A percentile compares a stretch with the other conserved stretches of the same genome.
Conservation (phyloP, 2,888 invertebrate species). For the Drosophila paramelanica region DNA sequence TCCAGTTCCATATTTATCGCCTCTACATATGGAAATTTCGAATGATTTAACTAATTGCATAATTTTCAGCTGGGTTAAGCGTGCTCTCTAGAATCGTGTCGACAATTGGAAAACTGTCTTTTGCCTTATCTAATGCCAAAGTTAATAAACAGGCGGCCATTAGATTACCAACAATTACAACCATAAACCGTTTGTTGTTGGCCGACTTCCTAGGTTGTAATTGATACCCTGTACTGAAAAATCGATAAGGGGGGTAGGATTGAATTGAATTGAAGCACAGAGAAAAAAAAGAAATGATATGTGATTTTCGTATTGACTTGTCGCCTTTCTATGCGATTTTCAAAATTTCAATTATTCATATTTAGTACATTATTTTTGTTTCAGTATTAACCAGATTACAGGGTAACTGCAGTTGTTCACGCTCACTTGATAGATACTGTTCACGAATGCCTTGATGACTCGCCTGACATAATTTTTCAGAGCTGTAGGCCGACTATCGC, state of each 20-base stretch:
- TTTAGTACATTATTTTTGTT: too few species aligned
- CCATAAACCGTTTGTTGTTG: conserved; percentile 35
- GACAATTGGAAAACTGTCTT: conserved; percentile 1
- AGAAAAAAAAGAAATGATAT: too few species aligned
- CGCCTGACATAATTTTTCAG: conserved; percentile 12
- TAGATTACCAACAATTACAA: conserved; percentile 10
- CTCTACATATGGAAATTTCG: background rate
- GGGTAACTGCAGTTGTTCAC: background rate
- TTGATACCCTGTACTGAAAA: conserved; percentile 4
- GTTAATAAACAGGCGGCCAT: conserved; percentile 18
- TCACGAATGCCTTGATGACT: conserved; percentile 14
- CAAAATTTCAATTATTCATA: background rate
- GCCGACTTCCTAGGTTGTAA: background rate
- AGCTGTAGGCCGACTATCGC: conserved; percentile 3
- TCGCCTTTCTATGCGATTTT: background rate
- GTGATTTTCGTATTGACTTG: too few species aligned
- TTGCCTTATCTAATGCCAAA: conserved; percentile 13
- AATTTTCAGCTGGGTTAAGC: background rate
- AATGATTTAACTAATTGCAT: conserved; percentile 23
- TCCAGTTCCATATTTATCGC: conserved; percentile 19
- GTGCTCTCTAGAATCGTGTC: conserved; percentile 5
- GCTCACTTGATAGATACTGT: conserved; percentile 5
- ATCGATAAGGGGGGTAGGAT: background rate
- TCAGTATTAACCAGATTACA: background rate
- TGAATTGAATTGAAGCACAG: too few species aligned